Conservation (phyloP, 2,113 vertebrate genomes). For the Odontesthes bonariensis region DNA sequence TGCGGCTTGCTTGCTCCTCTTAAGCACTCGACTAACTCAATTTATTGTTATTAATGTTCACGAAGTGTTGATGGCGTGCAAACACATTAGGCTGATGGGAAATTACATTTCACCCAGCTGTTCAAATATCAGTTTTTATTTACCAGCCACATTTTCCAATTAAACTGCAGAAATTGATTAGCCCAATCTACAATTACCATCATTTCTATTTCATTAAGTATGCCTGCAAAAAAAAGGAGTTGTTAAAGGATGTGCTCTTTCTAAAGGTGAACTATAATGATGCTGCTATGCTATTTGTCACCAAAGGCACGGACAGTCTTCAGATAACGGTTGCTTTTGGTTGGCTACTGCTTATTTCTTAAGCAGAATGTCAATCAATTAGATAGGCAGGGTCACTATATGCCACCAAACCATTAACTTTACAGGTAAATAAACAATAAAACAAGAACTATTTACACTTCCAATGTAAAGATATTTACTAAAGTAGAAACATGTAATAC, state of each 20-base stretch:
- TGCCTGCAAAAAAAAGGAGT: conserved; percentile 28
- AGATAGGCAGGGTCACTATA: conserved; percentile 26
- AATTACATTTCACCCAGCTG: conserved; percentile 79
- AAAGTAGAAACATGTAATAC: background rate
- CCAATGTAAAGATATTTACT: background rate
- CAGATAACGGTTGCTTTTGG: conserved; percentile 6
- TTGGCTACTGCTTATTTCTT: conserved; percentile 22
- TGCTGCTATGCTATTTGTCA: conserved; percentile 12
- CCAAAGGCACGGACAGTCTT: background rate
- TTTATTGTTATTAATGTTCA: conserved; percentile 83
- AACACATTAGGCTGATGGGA: conserved; percentile 80
- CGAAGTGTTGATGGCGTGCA: conserved; percentile 76
- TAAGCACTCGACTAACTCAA: conserved; percentile 77
- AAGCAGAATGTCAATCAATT: conserved; percentile 12
- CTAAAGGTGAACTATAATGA: conserved; percentile 10
- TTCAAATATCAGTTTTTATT: conserved; percentile 80
- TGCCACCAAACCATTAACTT: background rate
- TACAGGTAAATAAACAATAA: background rate
- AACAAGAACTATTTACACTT: background rate
- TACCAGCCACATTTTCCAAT: conserved; percentile 76
- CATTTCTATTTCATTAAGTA: conserved; percentile 57
- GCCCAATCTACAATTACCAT: conserved; percentile 56
- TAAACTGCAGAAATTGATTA: conserved; percentile 78
- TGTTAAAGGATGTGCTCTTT: conserved; percentile 18
- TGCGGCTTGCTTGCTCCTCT: conserved; percentile 53